A percentile compares a stretch with the other conserved stretches of the same genome.
Evolutionary conservation across 1,140 invertebrate species (phyloP).

Genomic region (Aplysia californica): DNA sequence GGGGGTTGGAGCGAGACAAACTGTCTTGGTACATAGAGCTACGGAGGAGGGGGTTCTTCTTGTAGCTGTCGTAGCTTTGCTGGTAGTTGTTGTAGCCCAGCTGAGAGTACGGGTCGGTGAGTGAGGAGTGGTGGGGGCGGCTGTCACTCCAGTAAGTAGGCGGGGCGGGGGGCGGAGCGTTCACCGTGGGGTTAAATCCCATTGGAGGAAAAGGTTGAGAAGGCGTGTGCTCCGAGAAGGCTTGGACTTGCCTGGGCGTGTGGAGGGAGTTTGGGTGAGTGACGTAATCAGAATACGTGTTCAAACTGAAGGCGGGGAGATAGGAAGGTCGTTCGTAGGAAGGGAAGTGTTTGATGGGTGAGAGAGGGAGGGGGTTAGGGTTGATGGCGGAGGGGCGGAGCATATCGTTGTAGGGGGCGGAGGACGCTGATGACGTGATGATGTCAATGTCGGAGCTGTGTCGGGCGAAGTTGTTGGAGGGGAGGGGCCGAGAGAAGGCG

Average conservation of each 20-base stretch:
- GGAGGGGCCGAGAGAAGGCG: neutral
- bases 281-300: constrained; percentile 14
- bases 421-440: neutral
- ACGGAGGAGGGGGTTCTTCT: neutral
- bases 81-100: constrained; percentile 9
- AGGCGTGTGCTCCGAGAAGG: neutral
- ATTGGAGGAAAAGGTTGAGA: constrained; percentile 14
- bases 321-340: constrained; percentile 14
- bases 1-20: neutral
- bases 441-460: neutral
- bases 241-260: neutral
- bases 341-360: constrained; percentile 8
- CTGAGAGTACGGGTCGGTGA: neutral
- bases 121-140: neutral
- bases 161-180: neutral
- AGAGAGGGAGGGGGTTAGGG: neutral
- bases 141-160: constrained; percentile 6
- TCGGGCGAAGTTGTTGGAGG: neutral
- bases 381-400: neutral
- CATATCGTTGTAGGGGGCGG: neutral
- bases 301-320: neutral
- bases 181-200: constrained; percentile 11
- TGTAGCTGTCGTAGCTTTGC: constrained; percentile 4
- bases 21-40: constrained; percentile 15
- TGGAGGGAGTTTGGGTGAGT: neutral